phyloP scores from a whole-genome alignment of 1,140 invertebrate genomes.

The Lutraria rhynchaena region DNA sequence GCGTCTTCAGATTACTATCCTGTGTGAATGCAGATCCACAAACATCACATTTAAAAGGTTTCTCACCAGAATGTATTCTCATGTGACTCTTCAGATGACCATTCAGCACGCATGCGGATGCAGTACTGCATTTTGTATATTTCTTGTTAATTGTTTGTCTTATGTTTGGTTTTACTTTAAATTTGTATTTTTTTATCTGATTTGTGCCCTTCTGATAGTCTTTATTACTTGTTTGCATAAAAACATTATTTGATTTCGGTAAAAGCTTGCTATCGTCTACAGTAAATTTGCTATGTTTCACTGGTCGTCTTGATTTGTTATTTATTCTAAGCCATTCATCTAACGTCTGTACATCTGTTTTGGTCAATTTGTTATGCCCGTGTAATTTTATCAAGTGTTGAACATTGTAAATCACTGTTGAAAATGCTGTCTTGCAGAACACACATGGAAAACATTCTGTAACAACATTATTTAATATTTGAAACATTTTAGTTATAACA shows the following conservation, averaged over 20 bases:
- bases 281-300: neutral
- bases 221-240: neutral
- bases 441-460: neutral
- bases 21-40: too few species aligned
- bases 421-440: neutral
- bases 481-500: too few species aligned
- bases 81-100: too few species aligned
- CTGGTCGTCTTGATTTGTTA: neutral
- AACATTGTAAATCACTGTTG: neutral
- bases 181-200: neutral
- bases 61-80: too few species aligned
- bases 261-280: neutral
- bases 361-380: neutral
- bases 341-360: neutral
- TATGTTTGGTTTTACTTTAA: neutral
- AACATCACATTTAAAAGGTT: too few species aligned
- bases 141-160: neutral
- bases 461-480: too few species aligned
- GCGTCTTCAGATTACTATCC: too few species aligned
- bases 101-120: conserved; percentile 2
- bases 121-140: neutral
- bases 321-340: neutral
- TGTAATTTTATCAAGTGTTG: neutral
- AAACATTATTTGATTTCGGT: neutral
- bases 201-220: neutral